Base-by-base conservation (phyloP, 2,888 invertebrate species). In the Oscheius myriophilus region DNA sequence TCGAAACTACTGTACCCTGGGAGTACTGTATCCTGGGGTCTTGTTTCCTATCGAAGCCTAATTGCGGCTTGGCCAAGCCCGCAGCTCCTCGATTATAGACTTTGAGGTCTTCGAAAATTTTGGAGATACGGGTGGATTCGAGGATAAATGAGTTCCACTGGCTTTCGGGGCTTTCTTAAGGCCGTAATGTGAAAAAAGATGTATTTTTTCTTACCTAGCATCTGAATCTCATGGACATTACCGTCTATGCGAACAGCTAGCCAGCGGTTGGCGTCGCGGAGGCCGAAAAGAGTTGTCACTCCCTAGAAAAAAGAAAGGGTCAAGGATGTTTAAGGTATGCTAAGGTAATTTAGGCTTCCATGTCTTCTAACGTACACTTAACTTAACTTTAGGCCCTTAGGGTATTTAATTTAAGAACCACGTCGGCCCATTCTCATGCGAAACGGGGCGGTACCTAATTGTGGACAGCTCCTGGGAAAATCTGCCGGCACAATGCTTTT, bases 231-330 rank as follows among this genome's bases (percentile, higher is more conserved):
- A 1, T 26, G 14, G 3, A 67, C 61, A 4, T 23, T 49, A 1
- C 59, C 58, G 42, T 67, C 67, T 1, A 67, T 42, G 26, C 54
- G n/a, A 33, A 67, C 61, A 41, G 61, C 67, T n/a, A 67, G 52
- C 67, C 67, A 67, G 12, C 67, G 39, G 23, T 14, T 42, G 23
- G 41, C 67, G 18, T 41, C 23, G 1, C 42, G 16, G 41, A 61
- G 45, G 2, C 67, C 67, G 23, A 25, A 67, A n/a, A 67, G 59
- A 43, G 61, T 39, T 0, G 67, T 39, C 6, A 67, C 61, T 21
- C 61, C 67, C 67, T 67, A 12, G 1, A 67, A 54, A 45, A 9
- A n/a, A 25, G 7, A 3, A 14, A 43, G 43, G 2, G n/a, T 43
- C 4, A 2, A 43, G 16, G 12, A 43, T 16, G 16, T 12, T 43